Base-by-base conservation (phyloP, 2,888 invertebrate genomes). In the Dromius quadrimaculatus region DNA sequence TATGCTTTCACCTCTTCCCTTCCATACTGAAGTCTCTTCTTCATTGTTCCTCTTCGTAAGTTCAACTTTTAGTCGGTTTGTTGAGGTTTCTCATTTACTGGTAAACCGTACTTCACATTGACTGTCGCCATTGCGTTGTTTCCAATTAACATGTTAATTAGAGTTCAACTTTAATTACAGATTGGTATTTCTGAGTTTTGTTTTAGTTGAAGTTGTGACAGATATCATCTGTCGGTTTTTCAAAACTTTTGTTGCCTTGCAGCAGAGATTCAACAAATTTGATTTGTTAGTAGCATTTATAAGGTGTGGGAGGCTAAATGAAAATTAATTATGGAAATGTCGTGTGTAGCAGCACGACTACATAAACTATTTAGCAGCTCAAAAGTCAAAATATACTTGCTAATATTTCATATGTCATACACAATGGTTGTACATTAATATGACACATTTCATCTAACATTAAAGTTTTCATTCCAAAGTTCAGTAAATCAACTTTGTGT, bases 81-180 rank as follows among this genome's bases (percentile, higher is more conserved):
- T 43, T 63, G 63, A 63, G 43, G 45, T 63, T 63, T 43, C 43
- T 63, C 63, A 45, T 63, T 63, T 32, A 45, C 36, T 17, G 36
- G 36, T 34, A 15, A 57, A 8, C 19, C 9, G 17, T 47, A 47
- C 20, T 22, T 22, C 4, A 19, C 23, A 17, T 28, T 34, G 57
- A 17, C 57, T 13, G 32, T 41, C 62, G n/a, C 45, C 45, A 28
- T 17, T 43, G 43, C 41, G 61, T 11, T 28, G 36, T 64, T 34
- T 64, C 50, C 34, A 64, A 64, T 64, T 64, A 64, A 64, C 47
- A 64, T 64, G 64, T 64, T 64, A 64, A 64, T 64, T 47, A 64
- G 50, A 64, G 64, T 50, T 64, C 50, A 64, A 64, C 64, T 64
- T 64, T 64, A 64, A 64, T 64, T 64, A 64, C 64, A 34, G 50